Evolutionary conservation across 2,113 vertebrate species (phyloP), one percentile per base, ranked within the genome.

Genomic region (Pelobates fuscus): DNA sequence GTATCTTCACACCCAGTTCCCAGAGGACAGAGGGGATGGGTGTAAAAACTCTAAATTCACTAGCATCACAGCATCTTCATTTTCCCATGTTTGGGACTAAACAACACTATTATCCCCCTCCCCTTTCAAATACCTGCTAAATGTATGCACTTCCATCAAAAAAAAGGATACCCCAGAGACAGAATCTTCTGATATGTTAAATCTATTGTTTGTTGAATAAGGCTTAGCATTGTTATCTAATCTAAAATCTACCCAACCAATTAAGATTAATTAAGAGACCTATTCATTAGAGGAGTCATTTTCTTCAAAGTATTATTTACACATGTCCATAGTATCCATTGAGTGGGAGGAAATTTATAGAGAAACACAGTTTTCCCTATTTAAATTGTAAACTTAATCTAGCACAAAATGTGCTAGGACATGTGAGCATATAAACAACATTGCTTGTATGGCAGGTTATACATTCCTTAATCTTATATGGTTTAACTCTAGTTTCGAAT

Each of bases 131-230:
- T 46, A 30, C 32, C 17, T 60, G 41, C 57, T 52, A 70, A 70
- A 70, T 14, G 41, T 49, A 20, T 46, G 26, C 41, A 59, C 37
- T 24, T 27, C 41, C 55, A 60, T 15, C 6, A 46, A 27, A 23
- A 46, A 8, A 58, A 61, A 49, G 69, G 24, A 71, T 49, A 49
- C 25, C 69, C 69, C 32, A 10, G 18, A 52, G 69, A 58, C 37
- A 62, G 24, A 43, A 30, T 52, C 58, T 12, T 23, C 24, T 49
- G 37, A 49, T 71, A 23, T 46, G 24, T 29, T 10, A 62, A 49
- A 41, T 46, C 18, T 30, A 71, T 52, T 62, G 41, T 71, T 21
- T 43, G 25, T 12, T n/a, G 12, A 20, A 20, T 52, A 41, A 30
- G 30, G n/a, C 17, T 2, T 18, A 4, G 11, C 24, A 54, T 55